These are phyloP conservation scores for Poecilobothrus nobilitatus DNA, from an alignment of 2,888 invertebrate genomes.

Conservation along the genomic window DNA sequence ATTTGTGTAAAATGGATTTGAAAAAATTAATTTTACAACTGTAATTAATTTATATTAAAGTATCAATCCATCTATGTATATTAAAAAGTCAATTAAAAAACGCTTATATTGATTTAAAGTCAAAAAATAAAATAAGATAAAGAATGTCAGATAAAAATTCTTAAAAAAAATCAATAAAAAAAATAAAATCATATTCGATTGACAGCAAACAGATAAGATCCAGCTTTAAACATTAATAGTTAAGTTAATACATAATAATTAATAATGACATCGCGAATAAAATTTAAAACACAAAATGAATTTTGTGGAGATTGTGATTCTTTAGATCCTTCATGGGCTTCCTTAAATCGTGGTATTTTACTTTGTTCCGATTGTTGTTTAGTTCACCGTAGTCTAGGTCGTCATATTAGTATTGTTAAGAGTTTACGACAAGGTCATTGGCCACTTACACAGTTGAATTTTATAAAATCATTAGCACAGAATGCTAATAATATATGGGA, in stretches of 20 bases:
- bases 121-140: background rate
- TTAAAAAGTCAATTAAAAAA: too few species aligned
- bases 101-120: too few species aligned
- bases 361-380: conserved; percentile 96
- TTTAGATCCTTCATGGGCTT: conserved; percentile 93
- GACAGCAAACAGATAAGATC: background rate
- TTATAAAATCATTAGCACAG: conserved; percentile 80
- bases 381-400: conserved; percentile 88
- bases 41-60: too few species aligned
- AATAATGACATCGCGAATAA: conserved; percentile 52
- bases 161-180: background rate
- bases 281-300: conserved; percentile 70
- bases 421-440: conserved; percentile 74
- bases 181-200: background rate
- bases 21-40: too few species aligned
- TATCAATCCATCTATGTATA: too few species aligned
- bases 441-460: conserved; percentile 71
- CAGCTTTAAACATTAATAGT: too few species aligned
- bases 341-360: conserved; percentile 88
- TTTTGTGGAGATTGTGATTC: conserved; percentile 86
- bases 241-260: too few species aligned
- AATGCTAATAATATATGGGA: conserved; percentile 99
- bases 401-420: conserved; percentile 51
- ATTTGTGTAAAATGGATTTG: too few species aligned
- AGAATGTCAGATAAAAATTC: background rate